These are phyloP conservation scores for Mesochorus sp. DNA, from an alignment of 2,888 invertebrate genomes.

Conservation along the genomic window DNA sequence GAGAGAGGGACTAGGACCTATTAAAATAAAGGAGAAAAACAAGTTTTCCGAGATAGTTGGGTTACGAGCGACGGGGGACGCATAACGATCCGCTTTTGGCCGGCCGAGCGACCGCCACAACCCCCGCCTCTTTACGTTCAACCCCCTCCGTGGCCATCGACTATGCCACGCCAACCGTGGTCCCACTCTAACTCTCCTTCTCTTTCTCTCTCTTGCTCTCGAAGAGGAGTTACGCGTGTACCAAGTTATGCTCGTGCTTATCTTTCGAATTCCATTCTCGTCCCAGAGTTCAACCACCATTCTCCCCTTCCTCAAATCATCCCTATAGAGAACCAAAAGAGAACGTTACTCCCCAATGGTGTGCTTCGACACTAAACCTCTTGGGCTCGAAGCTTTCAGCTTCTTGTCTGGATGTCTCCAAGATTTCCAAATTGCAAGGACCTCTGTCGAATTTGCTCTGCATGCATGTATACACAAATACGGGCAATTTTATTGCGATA, in stretches of 20 bases:
- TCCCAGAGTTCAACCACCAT: constrained; percentile 64
- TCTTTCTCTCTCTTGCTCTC: constrained; percentile 7
- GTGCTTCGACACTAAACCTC: constrained; percentile 6
- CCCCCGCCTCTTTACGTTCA: neutral
- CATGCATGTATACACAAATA: neutral
- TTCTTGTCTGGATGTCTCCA: constrained; percentile 1
- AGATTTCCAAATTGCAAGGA: neutral
- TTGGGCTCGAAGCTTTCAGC: constrained; percentile 34
- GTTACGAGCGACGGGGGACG: constrained; percentile 80
- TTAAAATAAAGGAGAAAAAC: constrained; percentile 80
- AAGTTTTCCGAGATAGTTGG: constrained; percentile 79
- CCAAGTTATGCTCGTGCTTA: constrained; percentile 78
- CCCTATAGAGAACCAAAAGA: neutral
- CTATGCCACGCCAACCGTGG: neutral
- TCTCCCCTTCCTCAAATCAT: constrained; percentile 58
- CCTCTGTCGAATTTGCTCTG: neutral
- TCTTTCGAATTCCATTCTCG: constrained; percentile 77
- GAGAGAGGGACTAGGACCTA: constrained; percentile 69
- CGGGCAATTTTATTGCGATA: neutral
- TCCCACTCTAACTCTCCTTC: neutral
- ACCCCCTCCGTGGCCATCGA: neutral
- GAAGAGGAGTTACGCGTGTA: constrained; percentile 72
- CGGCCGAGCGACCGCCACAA: constrained; percentile 25
- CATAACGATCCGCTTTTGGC: constrained; percentile 74
- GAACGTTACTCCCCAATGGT: neutral